These are phyloP conservation scores for Corythaixoides concolor DNA, from an alignment of 2,113 vertebrate genomes.

Conservation along the genomic window DNA sequence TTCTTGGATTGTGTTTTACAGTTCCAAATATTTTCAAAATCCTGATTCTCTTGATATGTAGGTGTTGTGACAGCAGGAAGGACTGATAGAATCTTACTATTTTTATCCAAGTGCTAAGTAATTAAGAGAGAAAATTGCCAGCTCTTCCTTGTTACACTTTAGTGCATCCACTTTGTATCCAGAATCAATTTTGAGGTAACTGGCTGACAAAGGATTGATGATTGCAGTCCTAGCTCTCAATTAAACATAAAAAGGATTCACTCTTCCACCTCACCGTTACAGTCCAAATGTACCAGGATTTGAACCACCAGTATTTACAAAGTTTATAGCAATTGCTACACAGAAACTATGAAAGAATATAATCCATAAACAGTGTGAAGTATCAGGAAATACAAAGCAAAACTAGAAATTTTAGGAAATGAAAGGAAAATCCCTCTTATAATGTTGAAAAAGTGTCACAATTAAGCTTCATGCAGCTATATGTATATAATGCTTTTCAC, in stretches of 20 bases:
- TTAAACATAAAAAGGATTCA: fast-evolving
- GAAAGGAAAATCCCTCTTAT: neutral
- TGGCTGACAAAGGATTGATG: neutral
- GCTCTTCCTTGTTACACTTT: neutral
- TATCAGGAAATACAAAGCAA: neutral
- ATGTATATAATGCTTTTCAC: neutral
- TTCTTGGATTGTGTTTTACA: neutral
- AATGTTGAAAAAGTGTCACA: fast-evolving
- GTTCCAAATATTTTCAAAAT: neutral
- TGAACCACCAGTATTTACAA: neutral
- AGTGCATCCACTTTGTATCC: neutral
- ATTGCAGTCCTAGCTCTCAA: neutral
- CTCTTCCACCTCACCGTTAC: neutral
- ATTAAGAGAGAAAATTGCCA: neutral
- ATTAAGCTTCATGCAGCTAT: neutral
- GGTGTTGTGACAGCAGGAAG: neutral
- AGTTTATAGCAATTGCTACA: neutral
- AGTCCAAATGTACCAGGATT: neutral
- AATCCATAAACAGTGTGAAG: neutral
- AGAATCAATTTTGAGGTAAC: neutral
- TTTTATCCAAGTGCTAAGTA: neutral
- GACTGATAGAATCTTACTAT: neutral
- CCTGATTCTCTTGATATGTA: neutral
- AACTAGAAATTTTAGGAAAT: neutral
- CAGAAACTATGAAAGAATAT: neutral